Conservation (phyloP, 2,888 invertebrate genomes). For the Drosophila robusta region DNA sequence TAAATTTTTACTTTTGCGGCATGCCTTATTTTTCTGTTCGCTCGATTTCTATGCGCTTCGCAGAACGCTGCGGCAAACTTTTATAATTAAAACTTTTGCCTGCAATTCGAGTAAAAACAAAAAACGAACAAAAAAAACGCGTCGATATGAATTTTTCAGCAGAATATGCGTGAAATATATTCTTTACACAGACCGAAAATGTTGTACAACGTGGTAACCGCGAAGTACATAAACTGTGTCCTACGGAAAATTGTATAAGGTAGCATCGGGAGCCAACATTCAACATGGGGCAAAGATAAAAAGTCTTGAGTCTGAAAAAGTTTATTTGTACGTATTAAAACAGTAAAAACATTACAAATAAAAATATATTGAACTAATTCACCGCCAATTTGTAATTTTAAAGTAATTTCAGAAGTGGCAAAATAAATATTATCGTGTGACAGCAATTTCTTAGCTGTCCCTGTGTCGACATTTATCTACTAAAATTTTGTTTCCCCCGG, state of each 20-base stretch:
- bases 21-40: slow-evolving; percentile 39
- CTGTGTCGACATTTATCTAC: slow-evolving; percentile 6
- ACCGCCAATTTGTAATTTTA: slow-evolving; percentile 2
- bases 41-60: slow-evolving; percentile 36
- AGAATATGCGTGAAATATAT: slow-evolving; percentile 38
- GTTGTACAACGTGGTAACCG: background rate
- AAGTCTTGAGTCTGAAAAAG: background rate
- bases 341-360: background rate
- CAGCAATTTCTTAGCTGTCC: background rate
- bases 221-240: background rate
- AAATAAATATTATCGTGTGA: background rate
- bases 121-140: slow-evolving; percentile 6
- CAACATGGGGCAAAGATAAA: background rate
- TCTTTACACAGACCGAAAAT: background rate
- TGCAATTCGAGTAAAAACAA: slow-evolving; percentile 35
- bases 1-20: slow-evolving; percentile 27
- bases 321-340: background rate
- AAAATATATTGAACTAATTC: background rate
- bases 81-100: slow-evolving; percentile 74
- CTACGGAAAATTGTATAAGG: slow-evolving; percentile 7
- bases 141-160: slow-evolving; percentile 48
- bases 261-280: background rate
- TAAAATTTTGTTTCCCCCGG: slow-evolving; percentile 4
- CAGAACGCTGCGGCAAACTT: slow-evolving; percentile 55
- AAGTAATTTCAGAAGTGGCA: background rate